Evolutionary conservation across 2,888 invertebrate genomes (phyloP).

Genomic region (Bembecia ichneumoniformis): DNA sequence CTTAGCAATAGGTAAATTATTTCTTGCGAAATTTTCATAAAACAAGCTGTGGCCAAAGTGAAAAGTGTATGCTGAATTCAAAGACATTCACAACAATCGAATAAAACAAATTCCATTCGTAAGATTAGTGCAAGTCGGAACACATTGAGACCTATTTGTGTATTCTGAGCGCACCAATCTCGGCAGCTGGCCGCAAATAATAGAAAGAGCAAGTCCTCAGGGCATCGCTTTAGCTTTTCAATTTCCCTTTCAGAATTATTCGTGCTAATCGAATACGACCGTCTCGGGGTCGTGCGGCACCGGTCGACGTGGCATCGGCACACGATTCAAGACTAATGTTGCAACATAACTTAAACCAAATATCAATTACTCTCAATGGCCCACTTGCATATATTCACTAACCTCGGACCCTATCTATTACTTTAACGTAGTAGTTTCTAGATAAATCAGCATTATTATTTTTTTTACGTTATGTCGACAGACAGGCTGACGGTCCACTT

Average conservation of each 20-base stretch:
- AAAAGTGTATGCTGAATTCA: not conserved
- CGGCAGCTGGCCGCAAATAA: conserved; percentile 60
- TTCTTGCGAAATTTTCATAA: too few relatives aligned
- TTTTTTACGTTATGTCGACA: too few relatives aligned
- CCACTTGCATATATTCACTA: not conserved
- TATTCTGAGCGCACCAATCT: conserved; percentile 43
- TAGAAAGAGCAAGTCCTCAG: conserved; percentile 62
- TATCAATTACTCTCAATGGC: conserved; percentile 7
- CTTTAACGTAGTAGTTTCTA: too few relatives aligned
- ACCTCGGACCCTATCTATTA: too few relatives aligned
- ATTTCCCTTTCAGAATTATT: conserved; percentile 73
- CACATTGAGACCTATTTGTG: conserved; percentile 33
- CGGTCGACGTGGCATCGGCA: conserved; percentile 65
- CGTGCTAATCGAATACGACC: conserved; percentile 66
- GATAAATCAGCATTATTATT: too few relatives aligned
- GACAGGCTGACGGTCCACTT: too few relatives aligned
- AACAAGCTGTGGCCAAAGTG: not conserved
- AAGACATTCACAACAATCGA: not conserved
- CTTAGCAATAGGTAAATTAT: too few relatives aligned
- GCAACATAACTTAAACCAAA: conserved; percentile 46
- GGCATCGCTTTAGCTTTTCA: conserved; percentile 71
- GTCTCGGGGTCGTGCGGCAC: conserved; percentile 49
- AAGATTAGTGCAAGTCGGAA: not conserved
- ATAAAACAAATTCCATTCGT: too few relatives aligned
- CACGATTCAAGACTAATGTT: conserved; percentile 69